Evolutionary conservation across 1,140 invertebrate species (phyloP).

Genomic region (Cylas formicarius): DNA sequence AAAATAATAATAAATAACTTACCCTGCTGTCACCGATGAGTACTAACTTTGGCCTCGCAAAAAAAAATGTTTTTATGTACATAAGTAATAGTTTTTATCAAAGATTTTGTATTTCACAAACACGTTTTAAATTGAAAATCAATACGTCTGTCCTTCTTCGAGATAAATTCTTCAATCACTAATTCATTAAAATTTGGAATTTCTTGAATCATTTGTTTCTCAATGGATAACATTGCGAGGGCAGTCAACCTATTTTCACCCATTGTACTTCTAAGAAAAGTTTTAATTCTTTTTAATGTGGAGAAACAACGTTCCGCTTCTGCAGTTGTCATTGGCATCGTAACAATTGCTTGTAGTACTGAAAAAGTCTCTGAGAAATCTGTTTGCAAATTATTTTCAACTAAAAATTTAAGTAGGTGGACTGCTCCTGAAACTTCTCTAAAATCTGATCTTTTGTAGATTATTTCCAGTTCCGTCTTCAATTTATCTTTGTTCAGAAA

Average conservation of each 20-base stretch:
- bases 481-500: constrained; percentile 14
- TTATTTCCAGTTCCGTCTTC: constrained; percentile 16
- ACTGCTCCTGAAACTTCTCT: constrained; percentile 8
- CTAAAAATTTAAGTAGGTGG: constrained; percentile 17
- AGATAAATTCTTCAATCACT: constrained; percentile 28
- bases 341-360: constrained; percentile 28
- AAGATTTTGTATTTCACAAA: no score
- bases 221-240: constrained; percentile 27
- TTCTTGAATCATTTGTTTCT: constrained; percentile 20
- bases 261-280: constrained; percentile 31
- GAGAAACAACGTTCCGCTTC: constrained; percentile 34
- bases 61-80: no score
- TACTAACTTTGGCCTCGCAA: no score
- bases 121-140: constrained; percentile 16
- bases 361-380: constrained; percentile 25
- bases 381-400: constrained; percentile 21
- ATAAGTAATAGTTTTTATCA: no score
- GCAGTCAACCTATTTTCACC: constrained; percentile 29
- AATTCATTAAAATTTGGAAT: constrained; percentile 30
- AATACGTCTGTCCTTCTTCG: constrained; percentile 19
- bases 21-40: no score
- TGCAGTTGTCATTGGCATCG: constrained; percentile 31
- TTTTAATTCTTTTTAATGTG: constrained; percentile 38
- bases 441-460: constrained; percentile 20
- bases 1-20: no score